Conservation (phyloP, 2,113 vertebrate species). For the Zosterops hypoxanthus region DNA sequence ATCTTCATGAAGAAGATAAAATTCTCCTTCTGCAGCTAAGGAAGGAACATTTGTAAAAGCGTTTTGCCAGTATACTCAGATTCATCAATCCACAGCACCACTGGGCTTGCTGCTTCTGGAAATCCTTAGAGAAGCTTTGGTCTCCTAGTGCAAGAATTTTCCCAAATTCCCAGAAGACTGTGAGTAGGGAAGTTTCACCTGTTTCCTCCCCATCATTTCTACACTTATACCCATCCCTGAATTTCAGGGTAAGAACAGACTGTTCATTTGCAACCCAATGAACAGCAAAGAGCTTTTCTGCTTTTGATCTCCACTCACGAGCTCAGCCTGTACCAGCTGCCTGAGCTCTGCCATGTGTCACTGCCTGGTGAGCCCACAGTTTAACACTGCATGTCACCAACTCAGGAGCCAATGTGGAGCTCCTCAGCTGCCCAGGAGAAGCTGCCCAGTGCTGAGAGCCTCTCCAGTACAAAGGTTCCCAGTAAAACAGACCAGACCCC, state of each 20-base stretch:
- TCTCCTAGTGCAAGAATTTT: not conserved
- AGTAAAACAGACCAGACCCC: not conserved
- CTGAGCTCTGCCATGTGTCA: not conserved
- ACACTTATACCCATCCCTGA: not conserved
- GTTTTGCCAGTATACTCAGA: not conserved
- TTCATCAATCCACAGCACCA: not conserved
- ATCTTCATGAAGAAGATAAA: not conserved
- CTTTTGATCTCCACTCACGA: not conserved
- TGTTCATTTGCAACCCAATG: not conserved
- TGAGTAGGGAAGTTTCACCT: not conserved
- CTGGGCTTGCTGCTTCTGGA: not conserved
- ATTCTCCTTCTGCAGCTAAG: not conserved
- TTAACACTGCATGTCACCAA: not conserved
- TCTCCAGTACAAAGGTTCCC: not conserved
- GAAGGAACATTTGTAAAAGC: not conserved
- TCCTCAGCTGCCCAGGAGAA: not conserved
- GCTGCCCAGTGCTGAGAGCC: not conserved
- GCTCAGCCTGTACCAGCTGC: not conserved
- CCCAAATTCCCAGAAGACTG: not conserved
- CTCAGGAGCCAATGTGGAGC: not conserved
- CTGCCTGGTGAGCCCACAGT: not conserved
- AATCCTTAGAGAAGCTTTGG: not conserved
- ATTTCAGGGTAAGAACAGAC: not conserved
- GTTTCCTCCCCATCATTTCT: not conserved
- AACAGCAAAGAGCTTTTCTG: not conserved